These are phyloP conservation scores for Phalacrocorax pelagicus DNA, from an alignment of 2,113 vertebrate genomes.

Conservation along the genomic window DNA sequence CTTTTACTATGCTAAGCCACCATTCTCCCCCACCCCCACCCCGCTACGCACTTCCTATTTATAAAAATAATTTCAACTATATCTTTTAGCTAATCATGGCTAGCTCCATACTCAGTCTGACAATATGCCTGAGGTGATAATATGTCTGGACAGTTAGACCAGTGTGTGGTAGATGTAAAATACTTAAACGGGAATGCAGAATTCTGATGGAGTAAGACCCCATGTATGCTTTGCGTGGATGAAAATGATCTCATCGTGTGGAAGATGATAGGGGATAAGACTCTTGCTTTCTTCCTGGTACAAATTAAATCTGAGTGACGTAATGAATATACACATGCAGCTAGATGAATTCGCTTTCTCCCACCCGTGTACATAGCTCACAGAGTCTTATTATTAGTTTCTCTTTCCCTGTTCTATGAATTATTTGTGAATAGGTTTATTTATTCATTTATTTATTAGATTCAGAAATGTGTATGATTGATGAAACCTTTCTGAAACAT, in stretches of 20 bases:
- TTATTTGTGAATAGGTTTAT: background rate
- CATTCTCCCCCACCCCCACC: background rate
- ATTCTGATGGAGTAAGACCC: constrained; percentile 5
- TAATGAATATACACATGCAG: background rate
- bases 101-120: constrained; percentile 22
- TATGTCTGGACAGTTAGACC: constrained; percentile 32
- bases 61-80: constrained; percentile 36
- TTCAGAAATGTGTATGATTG: background rate
- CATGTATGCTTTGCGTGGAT: background rate
- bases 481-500: background rate
- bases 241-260: constrained; percentile 8
- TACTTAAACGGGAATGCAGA: background rate
- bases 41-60: constrained; percentile 6
- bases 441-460: background rate
- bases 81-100: constrained; percentile 34
- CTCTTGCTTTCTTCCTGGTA: background rate
- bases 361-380: background rate
- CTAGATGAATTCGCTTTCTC: background rate
- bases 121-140: constrained; percentile 41
- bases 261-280: background rate
- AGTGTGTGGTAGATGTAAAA: constrained; percentile 34
- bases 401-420: background rate
- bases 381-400: background rate
- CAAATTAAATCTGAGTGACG: background rate
- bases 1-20: background rate